Conservation (phyloP, 2,888 invertebrate genomes). For the Spodoptera exigua region DNA sequence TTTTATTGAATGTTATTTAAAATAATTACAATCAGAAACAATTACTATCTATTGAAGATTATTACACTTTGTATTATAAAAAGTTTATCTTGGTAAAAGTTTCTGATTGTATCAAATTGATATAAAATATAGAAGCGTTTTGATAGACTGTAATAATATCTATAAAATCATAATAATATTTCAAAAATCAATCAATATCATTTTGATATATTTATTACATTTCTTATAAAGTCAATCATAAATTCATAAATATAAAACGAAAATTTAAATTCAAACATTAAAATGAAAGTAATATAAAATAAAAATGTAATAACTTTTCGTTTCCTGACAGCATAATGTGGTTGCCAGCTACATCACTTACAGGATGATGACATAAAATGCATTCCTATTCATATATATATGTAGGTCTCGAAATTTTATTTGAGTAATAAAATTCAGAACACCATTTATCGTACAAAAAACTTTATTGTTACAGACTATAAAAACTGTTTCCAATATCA, state of each 20-base stretch:
- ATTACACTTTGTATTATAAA: too few species aligned
- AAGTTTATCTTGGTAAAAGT: too few species aligned
- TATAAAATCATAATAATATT: too few species aligned
- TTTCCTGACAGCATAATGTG: conserved; percentile 31
- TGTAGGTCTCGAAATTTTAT: conserved; percentile 16
- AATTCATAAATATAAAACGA: too few species aligned
- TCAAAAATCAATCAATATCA: too few species aligned
- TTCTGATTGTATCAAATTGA: too few species aligned
- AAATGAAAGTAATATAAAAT: conserved; percentile 30
- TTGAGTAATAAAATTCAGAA: conserved; percentile 6
- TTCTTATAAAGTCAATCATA: too few species aligned
- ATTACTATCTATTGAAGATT: too few species aligned
- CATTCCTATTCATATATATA: conserved; percentile 1
- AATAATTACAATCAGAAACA: too few species aligned
- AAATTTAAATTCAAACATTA: conserved; percentile 1
- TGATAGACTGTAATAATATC: too few species aligned
- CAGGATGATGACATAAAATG: conserved; percentile 16
- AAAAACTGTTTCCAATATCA: conserved; percentile 11
- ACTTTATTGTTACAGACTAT: conserved; percentile 33
- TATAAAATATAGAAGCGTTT: too few species aligned
- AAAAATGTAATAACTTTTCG: conserved; percentile 18
- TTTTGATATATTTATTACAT: too few species aligned
- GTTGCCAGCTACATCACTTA: conserved; percentile 22
- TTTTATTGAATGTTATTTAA: not conserved
- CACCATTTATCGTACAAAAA: not conserved